Evolutionary conservation across 1,140 invertebrate genomes (phyloP), one percentile per base, ranked within the genome.

Genomic region (Dinothrombium tinctorium): DNA sequence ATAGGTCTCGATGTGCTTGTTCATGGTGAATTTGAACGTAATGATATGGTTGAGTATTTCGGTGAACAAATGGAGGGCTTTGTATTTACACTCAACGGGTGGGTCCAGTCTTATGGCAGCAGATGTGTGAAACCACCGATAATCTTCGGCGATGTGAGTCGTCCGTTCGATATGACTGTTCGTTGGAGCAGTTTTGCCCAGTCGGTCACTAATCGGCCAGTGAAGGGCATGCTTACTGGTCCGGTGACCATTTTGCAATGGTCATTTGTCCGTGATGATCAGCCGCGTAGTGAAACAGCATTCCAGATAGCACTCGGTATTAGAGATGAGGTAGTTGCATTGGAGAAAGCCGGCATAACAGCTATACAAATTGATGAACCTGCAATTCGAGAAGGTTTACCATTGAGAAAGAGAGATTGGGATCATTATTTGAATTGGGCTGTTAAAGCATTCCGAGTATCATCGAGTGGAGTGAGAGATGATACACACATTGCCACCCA

Each of bases 41-140:
- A 20, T 36, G 33, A 36, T 36, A 36, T 36, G 33, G 33, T 36
- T 2, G 33, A 36, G 14, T 36, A 36, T 36, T 36, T 36, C 33
- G 33, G 33, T 21, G 33, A 36, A n/a, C 20, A 36, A 21, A 19
- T 36, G 2, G 33, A 12, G 5, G 33, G 33, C 12, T 36, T 36
- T 21, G 33, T 22, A 15, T 36, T 36, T n/a, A 36, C 33, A 5
- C 17, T 12, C 2, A 36, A 36, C 14, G 33, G 33, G 8, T 36
- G 33, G 33, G 33, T 36, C 17, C 33, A 36, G n/a, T 36, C 33
- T 11, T 36, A 36, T 21, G 33, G 33, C 12, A 22, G 19, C 3
- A 12, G 33, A 8, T 36, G 33, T 36, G 33, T 36, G 12, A 36
- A 36, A n/a, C 33, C 33, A 15, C 33, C 33, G 8, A 36, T 36